Evolutionary conservation across 2,888 invertebrate genomes (phyloP), one percentile per base, ranked within the genome.

Genomic region (Cephalotes varians): DNA sequence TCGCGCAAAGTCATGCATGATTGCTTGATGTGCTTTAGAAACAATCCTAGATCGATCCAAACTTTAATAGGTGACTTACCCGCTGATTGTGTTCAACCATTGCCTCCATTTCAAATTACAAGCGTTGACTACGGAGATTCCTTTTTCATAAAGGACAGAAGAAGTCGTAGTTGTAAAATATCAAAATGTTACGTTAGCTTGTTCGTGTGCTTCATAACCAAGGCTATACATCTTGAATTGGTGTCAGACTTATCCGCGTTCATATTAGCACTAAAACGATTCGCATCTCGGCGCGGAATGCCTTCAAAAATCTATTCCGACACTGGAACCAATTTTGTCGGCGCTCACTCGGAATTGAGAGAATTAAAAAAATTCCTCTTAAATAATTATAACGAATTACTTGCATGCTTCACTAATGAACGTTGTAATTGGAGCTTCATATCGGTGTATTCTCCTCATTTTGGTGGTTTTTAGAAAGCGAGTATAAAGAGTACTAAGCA

Each of bases 271-370:
- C 81, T 90, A 6, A 84, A 84, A 12, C 77, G 87, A 47, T 89
- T 90, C 58, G 84, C 87, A 3, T 82, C 72, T 15, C 82, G 87
- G 34, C 64, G 89, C 12, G 86, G 88, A 56, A 81, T 91, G 31
- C 93, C 93, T 0, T 83, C 65, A 9, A 87, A 90, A 10, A 91
- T 94, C 1, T 93, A 90, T 73, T 91, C 90, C 40, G 95, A 95
- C 79, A 94, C 95, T 81, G 94, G 93, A 0, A 92, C 92, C 0
- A 94, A 94, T 84, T 95, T 95, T 85, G 85, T 90, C 2, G 92
- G 94, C 0, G 87, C 92, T 0, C 85, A 88, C 6, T 93, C 93
- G 74, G 71, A 85, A 93, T 74, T 92, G 89, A 92, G 84, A 88
- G 5, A 49, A 51, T 9, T 54, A 2, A 10, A 25, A 5, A 15